Evolutionary conservation across 2,888 invertebrate species (phyloP).

Genomic region (Standfussiana lucernea): DNA sequence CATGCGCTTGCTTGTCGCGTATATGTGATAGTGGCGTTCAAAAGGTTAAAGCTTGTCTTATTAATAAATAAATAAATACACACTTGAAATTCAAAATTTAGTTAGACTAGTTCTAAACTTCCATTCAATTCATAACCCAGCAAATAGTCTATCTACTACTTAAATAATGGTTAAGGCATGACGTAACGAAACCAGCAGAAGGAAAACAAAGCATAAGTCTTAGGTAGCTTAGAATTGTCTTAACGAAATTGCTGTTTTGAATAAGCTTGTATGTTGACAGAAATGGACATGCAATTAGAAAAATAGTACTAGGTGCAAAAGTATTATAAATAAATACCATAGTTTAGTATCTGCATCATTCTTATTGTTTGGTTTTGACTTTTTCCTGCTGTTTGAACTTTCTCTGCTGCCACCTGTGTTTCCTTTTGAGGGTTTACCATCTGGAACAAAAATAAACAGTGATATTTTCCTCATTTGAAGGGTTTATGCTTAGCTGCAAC

Average conservation of each 20-base stretch:
- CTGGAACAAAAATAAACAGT: constrained; percentile 58
- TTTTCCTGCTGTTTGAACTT: constrained; percentile 80
- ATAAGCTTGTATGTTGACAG: constrained; percentile 7
- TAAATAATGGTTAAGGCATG: neutral
- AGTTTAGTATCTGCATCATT: constrained; percentile 67
- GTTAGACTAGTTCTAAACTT: neutral
- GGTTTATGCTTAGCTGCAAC: constrained; percentile 24
- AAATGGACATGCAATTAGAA: neutral
- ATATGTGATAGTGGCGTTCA: no score
- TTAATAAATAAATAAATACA: no score
- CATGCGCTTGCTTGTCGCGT: no score
- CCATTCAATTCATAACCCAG: neutral
- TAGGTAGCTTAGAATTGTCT: neutral
- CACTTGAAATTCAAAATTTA: neutral
- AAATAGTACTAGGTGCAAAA: neutral
- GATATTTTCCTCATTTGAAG: constrained; percentile 39
- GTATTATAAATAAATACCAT: constrained; percentile 64
- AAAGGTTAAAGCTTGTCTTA: no score
- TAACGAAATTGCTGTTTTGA: neutral
- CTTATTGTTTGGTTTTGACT: constrained; percentile 77
- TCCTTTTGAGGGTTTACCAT: constrained; percentile 71
- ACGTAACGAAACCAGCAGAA: neutral
- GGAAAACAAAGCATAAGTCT: neutral
- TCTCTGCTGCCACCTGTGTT: constrained; percentile 78
- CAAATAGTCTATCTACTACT: neutral